phyloP scores from a whole-genome alignment of 2,888 invertebrate species.

The Drosophila formosana region DNA sequence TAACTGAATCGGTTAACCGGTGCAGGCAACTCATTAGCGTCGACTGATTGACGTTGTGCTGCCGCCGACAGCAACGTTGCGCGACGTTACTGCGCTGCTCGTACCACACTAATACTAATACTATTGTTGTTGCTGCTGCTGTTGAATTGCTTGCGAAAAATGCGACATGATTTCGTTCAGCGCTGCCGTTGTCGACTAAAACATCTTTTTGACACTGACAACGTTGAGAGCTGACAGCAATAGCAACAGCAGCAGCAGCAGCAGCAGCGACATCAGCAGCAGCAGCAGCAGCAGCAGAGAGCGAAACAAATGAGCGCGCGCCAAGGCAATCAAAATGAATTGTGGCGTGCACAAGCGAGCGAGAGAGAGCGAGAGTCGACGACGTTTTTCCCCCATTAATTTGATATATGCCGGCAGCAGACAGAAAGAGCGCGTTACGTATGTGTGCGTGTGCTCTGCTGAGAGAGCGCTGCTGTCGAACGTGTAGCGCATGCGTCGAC shows the following conservation, averaged over 20 bases:
- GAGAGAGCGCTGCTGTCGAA: constrained; percentile 7
- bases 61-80: constrained; percentile 50
- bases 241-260: constrained; percentile 48
- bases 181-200: constrained; percentile 85
- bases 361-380: constrained; percentile 67
- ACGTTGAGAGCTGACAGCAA: constrained; percentile 83
- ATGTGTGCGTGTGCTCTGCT: constrained; percentile 41
- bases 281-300: constrained; percentile 44
- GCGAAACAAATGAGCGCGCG: constrained; percentile 52
- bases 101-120: no score
- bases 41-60: constrained; percentile 62
- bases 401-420: constrained; percentile 77
- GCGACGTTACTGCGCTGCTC: constrained; percentile 42
- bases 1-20: constrained; percentile 43
- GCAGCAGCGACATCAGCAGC: constrained; percentile 45
- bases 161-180: constrained; percentile 84
- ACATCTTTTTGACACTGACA: constrained; percentile 85
- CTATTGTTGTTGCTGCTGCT: constrained; percentile 24
- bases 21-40: constrained; percentile 49
- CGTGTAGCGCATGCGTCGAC: constrained; percentile 52
- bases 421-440: constrained; percentile 50
- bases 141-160: constrained; percentile 70
- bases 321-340: constrained; percentile 68
- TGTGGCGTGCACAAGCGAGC: constrained; percentile 52
- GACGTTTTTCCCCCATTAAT: constrained; percentile 76